Percentiles rank a stretch among this genome's conserved stretches.
Evolutionary conservation across 2,888 invertebrate genomes (phyloP).

Genomic region (Dryococelus australis): DNA sequence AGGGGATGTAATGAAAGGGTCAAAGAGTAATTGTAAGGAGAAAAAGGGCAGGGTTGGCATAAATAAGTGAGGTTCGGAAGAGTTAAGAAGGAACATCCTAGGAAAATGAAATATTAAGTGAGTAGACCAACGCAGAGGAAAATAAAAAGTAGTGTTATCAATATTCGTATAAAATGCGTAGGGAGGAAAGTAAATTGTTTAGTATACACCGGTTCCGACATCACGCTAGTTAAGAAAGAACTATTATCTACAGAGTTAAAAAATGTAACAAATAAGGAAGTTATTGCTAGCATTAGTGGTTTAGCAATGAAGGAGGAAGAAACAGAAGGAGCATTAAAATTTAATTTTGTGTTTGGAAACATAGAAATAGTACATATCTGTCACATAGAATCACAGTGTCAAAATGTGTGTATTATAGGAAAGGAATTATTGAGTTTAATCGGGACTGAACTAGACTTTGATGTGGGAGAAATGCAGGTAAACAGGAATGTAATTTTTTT

Average conservation of each 20-base stretch:
- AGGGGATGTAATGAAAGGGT: too few relatives aligned
- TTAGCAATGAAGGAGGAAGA: not conserved
- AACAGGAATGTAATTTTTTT: too few relatives aligned
- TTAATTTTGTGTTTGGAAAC: not conserved
- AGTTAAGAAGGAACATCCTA: too few relatives aligned
- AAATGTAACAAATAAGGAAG: not conserved
- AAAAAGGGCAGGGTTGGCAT: too few relatives aligned
- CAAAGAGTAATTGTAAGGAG: too few relatives aligned
- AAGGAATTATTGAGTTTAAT: too few relatives aligned
- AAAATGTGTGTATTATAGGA: not conserved
- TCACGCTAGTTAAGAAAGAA: not conserved
- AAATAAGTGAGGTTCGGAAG: too few relatives aligned
- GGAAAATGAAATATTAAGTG: not conserved
- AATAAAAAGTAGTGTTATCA: not conserved
- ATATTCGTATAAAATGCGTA: too few relatives aligned
- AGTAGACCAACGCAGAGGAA: not conserved
- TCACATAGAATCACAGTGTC: not conserved
- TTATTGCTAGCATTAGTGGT: not conserved
- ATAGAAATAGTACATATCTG: not conserved
- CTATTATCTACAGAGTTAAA: not conserved
- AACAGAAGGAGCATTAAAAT: not conserved
- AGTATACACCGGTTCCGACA: not conserved
- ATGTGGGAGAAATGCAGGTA: too few relatives aligned
- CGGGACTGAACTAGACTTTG: too few relatives aligned
- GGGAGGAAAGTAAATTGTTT: not conserved